These are phyloP conservation scores for Caenorhabditis afra DNA, from an alignment of 2,888 invertebrate species.

Conservation along the genomic window DNA sequence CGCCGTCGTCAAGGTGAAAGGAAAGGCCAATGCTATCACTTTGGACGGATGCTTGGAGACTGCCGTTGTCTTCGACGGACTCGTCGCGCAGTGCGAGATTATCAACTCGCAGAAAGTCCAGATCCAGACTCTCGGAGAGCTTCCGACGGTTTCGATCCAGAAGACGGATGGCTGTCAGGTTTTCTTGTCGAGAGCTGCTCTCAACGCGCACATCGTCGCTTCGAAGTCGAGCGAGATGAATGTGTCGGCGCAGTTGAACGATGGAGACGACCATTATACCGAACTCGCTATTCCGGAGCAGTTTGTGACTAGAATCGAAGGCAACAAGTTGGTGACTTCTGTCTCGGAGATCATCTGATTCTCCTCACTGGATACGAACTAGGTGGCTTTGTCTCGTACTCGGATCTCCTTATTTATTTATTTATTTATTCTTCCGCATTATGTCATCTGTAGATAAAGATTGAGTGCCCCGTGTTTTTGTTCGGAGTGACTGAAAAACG, in stretches of 20 bases:
- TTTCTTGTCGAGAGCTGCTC: slow-evolving; percentile 91
- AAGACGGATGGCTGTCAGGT: slow-evolving; percentile 98
- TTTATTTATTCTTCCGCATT: not conserved
- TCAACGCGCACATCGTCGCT: slow-evolving; percentile 92
- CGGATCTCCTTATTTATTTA: not conserved
- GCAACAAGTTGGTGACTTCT: slow-evolving; percentile 81
- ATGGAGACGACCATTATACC: slow-evolving; percentile 90
- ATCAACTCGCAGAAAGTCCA: slow-evolving; percentile 98
- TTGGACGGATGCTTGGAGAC: slow-evolving; percentile 97
- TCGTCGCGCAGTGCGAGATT: slow-evolving; percentile 95
- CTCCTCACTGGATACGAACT: not conserved
- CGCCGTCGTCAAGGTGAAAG: slow-evolving; percentile 86
- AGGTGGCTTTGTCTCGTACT: not conserved
- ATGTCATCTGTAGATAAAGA: not conserved
- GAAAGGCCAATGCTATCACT: slow-evolving; percentile 94
- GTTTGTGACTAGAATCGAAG: slow-evolving; percentile 86
- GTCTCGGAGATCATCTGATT: slow-evolving; percentile 65
- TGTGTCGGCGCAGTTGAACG: slow-evolving; percentile 86
- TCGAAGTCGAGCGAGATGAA: slow-evolving; percentile 98
- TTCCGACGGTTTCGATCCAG: slow-evolving; percentile 96
- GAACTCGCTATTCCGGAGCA: slow-evolving; percentile 97
- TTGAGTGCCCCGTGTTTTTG: no score
- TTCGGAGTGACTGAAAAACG: no score
- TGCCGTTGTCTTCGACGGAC: slow-evolving; percentile 92
- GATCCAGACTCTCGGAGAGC: slow-evolving; percentile 90